Evolutionary conservation across 1,140 invertebrate species (phyloP).

Genomic region (Apocrypta bakeri): DNA sequence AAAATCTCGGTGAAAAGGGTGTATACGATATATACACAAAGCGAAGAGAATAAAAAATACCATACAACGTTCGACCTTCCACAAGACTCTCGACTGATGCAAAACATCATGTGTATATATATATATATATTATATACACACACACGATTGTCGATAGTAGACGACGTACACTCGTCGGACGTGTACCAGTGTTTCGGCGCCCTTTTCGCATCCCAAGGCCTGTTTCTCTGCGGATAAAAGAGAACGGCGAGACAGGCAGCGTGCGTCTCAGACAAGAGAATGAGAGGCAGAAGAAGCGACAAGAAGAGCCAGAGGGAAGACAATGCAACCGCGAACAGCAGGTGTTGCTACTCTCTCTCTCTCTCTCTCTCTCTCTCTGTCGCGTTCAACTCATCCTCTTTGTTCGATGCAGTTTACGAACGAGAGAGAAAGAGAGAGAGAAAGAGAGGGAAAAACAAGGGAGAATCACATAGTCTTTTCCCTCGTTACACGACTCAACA

Average conservation of each 20-base stretch:
- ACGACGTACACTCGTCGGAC: neutral
- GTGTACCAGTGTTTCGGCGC: conserved; percentile 19
- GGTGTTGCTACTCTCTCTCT: conserved; percentile 60
- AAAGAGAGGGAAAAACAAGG: too few relatives aligned
- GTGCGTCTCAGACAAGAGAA: neutral
- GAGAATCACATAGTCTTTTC: too few relatives aligned
- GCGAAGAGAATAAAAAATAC: neutral
- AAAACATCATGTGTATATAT: too few relatives aligned
- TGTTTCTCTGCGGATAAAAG: conserved; percentile 24
- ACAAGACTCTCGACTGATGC: neutral
- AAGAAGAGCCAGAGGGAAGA: conserved; percentile 29
- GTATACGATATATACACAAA: neutral
- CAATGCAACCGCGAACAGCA: conserved; percentile 62
- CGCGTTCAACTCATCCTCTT: neutral
- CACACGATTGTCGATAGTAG: neutral
- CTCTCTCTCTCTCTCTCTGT: conserved; percentile 41
- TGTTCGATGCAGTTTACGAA: neutral
- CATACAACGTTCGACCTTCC: neutral
- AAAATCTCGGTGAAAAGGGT: neutral
- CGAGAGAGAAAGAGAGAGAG: too few relatives aligned
- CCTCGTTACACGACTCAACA: too few relatives aligned
- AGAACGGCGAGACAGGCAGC: neutral
- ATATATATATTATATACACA: too few relatives aligned
- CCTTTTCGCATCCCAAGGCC: conserved; percentile 20
- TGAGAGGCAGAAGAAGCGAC: neutral